phyloP scores from a whole-genome alignment of 2,888 invertebrate species.

The Meliscaeva auricollis region DNA sequence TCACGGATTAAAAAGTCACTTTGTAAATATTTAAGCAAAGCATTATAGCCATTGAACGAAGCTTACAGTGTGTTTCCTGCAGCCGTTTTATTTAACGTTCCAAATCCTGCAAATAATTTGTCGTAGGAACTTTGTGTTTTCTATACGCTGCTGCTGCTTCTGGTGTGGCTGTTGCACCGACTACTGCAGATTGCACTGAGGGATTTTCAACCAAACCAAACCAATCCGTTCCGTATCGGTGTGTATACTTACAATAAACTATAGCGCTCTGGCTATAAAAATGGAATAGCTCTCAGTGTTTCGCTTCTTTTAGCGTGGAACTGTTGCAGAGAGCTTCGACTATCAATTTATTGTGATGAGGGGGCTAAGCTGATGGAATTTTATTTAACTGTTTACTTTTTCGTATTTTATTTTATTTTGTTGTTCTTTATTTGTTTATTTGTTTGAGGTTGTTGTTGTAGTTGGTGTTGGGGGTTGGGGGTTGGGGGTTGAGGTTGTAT shows the following conservation, averaged over 20 bases:
- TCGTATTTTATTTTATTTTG: slow-evolving; percentile 15
- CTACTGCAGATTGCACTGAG: slow-evolving; percentile 28
- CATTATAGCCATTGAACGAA: slow-evolving; percentile 38
- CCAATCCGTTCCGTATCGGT: too few relatives aligned
- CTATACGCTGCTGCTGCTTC: not conserved
- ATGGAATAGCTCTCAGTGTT: not conserved
- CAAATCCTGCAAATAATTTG: slow-evolving; percentile 70
- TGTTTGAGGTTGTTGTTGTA: not conserved
- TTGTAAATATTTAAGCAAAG: slow-evolving; percentile 66
- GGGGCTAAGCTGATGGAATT: slow-evolving; percentile 55
- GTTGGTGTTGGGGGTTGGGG: not conserved
- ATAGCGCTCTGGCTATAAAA: slow-evolving; percentile 18
- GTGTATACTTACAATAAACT: slow-evolving; percentile 36
- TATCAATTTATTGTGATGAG: slow-evolving; percentile 54
- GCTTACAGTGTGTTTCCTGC: slow-evolving; percentile 32
- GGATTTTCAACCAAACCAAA: slow-evolving; percentile 3
- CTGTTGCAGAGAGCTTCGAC: slow-evolving; percentile 54
- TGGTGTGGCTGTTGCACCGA: not conserved
- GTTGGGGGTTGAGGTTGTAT: not conserved
- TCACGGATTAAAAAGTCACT: slow-evolving; percentile 67
- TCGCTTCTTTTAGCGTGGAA: not conserved
- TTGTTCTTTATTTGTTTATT: not conserved
- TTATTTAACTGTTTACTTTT: slow-evolving; percentile 66
- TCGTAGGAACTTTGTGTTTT: slow-evolving; percentile 49
- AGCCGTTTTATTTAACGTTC: slow-evolving; percentile 48